phyloP scores from a whole-genome alignment of 2,797 vertebrate species.

The Enteromius thamalakanensis region DNA sequence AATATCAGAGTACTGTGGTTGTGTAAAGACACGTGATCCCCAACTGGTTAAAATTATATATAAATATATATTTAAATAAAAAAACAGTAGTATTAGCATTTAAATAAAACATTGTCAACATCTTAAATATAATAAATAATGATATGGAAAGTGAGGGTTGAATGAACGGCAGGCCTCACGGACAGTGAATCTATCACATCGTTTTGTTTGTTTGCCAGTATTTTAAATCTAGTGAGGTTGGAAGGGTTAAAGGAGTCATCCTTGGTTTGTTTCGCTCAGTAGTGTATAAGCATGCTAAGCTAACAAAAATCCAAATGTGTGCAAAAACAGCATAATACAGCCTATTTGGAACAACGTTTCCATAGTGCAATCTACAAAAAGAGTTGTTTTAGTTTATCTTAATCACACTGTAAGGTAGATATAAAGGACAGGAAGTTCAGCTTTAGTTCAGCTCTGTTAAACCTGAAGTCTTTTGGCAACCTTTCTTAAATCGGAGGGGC shows the following conservation, averaged over 20 bases:
- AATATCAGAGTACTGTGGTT: slow-evolving; percentile 12
- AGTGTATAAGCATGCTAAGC: not conserved
- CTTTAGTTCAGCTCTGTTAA: not conserved
- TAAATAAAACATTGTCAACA: not conserved
- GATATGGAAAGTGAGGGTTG: not conserved
- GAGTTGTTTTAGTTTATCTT: not conserved
- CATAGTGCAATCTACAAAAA: slow-evolving; percentile 17
- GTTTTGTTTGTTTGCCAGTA: not conserved
- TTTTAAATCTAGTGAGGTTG: not conserved
- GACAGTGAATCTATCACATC: not conserved
- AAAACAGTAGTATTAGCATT: slow-evolving; percentile 6
- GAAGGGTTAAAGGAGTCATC: slow-evolving; percentile 28
- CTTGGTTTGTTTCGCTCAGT: slow-evolving; percentile 35
- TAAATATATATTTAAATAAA: not conserved
- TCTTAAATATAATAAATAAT: slow-evolving; percentile 14
- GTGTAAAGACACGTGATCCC: slow-evolving; percentile 19
- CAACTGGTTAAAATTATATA: slow-evolving; percentile 12
- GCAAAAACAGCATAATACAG: slow-evolving; percentile 12
- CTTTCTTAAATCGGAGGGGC: not conserved
- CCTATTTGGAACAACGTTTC: not conserved
- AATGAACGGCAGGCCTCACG: not conserved
- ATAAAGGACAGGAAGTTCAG: not conserved
- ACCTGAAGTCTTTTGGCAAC: not conserved
- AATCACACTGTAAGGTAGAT: slow-evolving; percentile 4
- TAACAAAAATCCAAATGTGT: not conserved